These are phyloP conservation scores for Cardiocondyla obscurior DNA, from an alignment of 1,140 invertebrate species.

Conservation along the genomic window DNA sequence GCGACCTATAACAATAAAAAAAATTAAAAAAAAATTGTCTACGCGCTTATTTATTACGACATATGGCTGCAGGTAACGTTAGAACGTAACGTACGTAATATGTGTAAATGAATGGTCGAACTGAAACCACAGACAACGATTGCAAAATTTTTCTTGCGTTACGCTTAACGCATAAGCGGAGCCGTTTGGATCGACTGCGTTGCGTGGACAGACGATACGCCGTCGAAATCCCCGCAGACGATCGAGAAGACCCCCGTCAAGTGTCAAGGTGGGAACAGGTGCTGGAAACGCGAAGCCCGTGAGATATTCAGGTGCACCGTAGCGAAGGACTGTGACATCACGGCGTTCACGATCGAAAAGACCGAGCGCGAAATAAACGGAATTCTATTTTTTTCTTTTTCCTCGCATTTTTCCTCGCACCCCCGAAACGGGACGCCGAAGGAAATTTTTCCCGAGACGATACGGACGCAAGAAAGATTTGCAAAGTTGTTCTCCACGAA, in stretches of 20 bases:
- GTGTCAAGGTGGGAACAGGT: conserved; percentile 66
- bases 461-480: not conserved
- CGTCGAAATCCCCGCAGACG: conserved; percentile 58
- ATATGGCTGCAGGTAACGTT: not conserved
- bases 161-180: not conserved
- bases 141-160: conserved; percentile 27
- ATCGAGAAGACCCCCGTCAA: conserved; percentile 56
- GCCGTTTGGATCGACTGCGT: not conserved
- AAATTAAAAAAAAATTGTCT: not conserved
- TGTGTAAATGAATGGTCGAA: not conserved
- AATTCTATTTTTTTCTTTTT: conserved; percentile 29
- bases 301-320: conserved; percentile 57
- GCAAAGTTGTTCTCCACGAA: not conserved
- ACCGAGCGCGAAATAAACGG: conserved; percentile 30
- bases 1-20: not conserved
- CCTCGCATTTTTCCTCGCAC: not conserved
- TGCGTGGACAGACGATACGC: conserved; percentile 28
- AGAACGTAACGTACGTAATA: not conserved
- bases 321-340: conserved; percentile 52
- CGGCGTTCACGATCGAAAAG: conserved; percentile 26
- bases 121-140: not conserved
- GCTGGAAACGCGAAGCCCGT: conserved; percentile 44
- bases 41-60: not conserved
- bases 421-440: not conserved
- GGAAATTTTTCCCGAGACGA: not conserved